phyloP scores from a whole-genome alignment of 2,888 invertebrate genomes.

The Raillietiella orientalis region DNA sequence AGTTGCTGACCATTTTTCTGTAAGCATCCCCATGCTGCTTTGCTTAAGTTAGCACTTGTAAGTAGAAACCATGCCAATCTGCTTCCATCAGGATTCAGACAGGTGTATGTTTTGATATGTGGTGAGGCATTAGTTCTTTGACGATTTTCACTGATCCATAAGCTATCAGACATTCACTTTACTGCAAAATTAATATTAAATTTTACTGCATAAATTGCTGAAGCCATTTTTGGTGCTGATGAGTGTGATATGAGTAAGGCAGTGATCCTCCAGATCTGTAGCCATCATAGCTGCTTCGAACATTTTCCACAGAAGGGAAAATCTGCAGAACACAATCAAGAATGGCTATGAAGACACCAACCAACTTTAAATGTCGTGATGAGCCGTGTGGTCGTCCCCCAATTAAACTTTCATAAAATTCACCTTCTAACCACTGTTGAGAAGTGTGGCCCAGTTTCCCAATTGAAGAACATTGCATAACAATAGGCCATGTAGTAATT shows the following conservation, averaged over 20 bases:
- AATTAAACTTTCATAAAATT: neutral
- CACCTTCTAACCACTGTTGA: conserved; percentile 7
- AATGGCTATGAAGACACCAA: too few relatives aligned
- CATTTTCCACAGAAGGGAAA: conserved; percentile 52
- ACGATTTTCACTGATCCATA: conserved; percentile 42
- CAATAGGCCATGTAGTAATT: conserved; percentile 25
- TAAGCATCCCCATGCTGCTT: conserved; percentile 72
- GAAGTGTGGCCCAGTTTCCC: conserved; percentile 37
- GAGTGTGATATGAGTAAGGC: conserved; percentile 41
- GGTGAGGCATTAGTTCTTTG: conserved; percentile 58
- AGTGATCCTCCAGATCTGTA: conserved; percentile 54
- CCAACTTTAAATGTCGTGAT: too few relatives aligned
- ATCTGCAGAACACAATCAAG: conserved; percentile 16
- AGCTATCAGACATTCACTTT: conserved; percentile 17
- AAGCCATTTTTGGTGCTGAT: conserved; percentile 57
- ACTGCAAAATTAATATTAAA: conserved; percentile 6
- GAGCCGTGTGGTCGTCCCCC: too few relatives aligned
- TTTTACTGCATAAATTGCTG: conserved; percentile 36
- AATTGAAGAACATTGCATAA: conserved; percentile 69
- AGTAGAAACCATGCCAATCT: conserved; percentile 46
- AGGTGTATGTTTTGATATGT: conserved; percentile 67
- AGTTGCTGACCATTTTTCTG: conserved; percentile 23
- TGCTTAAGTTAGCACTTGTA: conserved; percentile 81
- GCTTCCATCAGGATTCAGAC: conserved; percentile 30
- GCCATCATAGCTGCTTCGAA: conserved; percentile 48